Evolutionary conservation across 1,140 invertebrate species (phyloP).

Genomic region (Calephelis nemesis): DNA sequence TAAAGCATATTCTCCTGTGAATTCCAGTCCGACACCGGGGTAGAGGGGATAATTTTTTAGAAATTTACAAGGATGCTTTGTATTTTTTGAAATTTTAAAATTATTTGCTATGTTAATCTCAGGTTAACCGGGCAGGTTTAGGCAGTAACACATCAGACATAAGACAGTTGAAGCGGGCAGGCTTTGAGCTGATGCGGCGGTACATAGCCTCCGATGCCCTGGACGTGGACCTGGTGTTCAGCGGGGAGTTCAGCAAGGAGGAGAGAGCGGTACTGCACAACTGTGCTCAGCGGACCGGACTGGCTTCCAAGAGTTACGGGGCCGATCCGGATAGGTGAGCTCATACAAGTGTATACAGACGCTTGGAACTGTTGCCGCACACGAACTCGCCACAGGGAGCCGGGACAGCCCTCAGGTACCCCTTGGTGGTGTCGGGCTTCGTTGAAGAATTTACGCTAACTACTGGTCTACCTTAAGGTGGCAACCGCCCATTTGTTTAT

Average conservation of each 20-base stretch:
- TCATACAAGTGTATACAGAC: no score
- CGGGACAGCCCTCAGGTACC: no score
- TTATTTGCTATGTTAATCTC: background rate
- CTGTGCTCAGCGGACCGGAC: slow-evolving; percentile 65
- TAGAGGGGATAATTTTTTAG: no score
- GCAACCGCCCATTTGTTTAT: no score
- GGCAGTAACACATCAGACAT: slow-evolving; percentile 57
- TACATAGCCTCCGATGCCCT: slow-evolving; percentile 77
- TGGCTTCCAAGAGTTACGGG: slow-evolving; percentile 82
- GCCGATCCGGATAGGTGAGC: slow-evolving; percentile 43
- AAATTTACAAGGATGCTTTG: background rate
- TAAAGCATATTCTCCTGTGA: no score
- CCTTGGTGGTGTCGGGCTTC: no score
- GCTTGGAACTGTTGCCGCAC: no score
- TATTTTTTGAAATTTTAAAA: no score
- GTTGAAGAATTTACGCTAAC: no score
- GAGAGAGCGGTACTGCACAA: slow-evolving; percentile 85
- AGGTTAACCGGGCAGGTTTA: slow-evolving; percentile 70
- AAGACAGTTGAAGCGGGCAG: slow-evolving; percentile 56
- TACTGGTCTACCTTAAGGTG: no score
- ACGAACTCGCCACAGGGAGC: no score
- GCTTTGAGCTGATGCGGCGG: slow-evolving; percentile 50
- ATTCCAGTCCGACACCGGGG: no score
- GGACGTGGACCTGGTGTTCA: slow-evolving; percentile 82
- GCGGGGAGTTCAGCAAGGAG: slow-evolving; percentile 84